Percentiles rank a stretch among this genome's conserved stretches.
phyloP scores from a whole-genome alignment of 2,888 invertebrate genomes.

The Galerucella calmariensis region DNA sequence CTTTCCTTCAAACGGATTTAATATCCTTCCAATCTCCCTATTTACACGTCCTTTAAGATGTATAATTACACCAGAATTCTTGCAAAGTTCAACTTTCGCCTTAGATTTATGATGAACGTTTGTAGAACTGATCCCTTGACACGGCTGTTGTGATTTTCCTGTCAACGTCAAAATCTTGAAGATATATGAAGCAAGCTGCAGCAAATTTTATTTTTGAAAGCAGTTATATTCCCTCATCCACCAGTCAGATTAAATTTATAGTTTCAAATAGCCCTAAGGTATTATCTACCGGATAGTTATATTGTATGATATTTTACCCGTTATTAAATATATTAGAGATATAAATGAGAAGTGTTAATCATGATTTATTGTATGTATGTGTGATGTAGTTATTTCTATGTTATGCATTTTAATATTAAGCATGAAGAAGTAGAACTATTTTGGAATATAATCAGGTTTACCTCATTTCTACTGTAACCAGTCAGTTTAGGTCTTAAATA shows the following conservation, averaged over 20 bases:
- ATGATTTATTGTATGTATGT: slow-evolving; percentile 6
- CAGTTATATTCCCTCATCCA: slow-evolving; percentile 32
- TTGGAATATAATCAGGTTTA: too few species aligned
- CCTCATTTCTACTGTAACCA: too few species aligned
- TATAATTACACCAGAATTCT: neutral
- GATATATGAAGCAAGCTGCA: slow-evolving; percentile 50
- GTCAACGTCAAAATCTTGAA: slow-evolving; percentile 54
- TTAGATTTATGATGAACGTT: slow-evolving; percentile 34
- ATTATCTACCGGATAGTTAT: slow-evolving; percentile 55
- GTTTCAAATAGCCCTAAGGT: slow-evolving; percentile 50
- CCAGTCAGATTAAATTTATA: slow-evolving; percentile 53
- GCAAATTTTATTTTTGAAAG: slow-evolving; percentile 6
- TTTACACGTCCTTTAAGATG: neutral
- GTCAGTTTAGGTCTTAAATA: too few species aligned
- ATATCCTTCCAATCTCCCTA: neutral
- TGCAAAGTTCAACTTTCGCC: slow-evolving; percentile 20
- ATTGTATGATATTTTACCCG: slow-evolving; percentile 42
- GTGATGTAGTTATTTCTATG: neutral
- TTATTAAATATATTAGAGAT: slow-evolving; percentile 37
- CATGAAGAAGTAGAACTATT: too few species aligned
- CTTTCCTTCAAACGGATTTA: neutral
- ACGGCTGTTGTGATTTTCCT: slow-evolving; percentile 53
- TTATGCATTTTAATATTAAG: too few species aligned
- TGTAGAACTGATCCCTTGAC: slow-evolving; percentile 37
- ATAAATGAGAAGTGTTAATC: slow-evolving; percentile 2